Evolutionary conservation across 2,113 vertebrate genomes (phyloP).

Genomic region (Sminthopsis crassicaudata): DNA sequence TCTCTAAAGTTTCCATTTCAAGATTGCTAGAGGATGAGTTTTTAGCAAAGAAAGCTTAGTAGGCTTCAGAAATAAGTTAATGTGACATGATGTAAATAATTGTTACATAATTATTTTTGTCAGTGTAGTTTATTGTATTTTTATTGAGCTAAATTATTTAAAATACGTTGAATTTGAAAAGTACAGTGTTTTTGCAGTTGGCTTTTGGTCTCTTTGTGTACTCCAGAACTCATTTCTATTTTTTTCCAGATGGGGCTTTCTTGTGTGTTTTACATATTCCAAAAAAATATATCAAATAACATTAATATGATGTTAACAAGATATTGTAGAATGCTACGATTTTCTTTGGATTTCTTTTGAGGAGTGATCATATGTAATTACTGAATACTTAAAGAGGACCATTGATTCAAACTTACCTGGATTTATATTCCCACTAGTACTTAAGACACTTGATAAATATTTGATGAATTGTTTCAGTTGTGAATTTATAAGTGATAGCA

Average conservation of each 20-base stretch:
- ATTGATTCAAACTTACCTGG: neutral
- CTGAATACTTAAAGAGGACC: neutral
- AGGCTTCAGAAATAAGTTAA: neutral
- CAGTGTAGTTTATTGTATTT: constrained; percentile 19
- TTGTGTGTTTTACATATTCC: neutral
- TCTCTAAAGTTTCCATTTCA: neutral
- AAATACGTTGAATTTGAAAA: constrained; percentile 17
- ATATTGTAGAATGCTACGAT: neutral
- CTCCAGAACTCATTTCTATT: neutral
- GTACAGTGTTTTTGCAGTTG: neutral
- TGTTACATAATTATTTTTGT: neutral
- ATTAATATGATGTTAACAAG: neutral
- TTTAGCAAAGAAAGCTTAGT: neutral
- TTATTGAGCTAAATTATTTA: constrained; percentile 42
- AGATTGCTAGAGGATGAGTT: neutral
- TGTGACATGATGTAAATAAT: constrained; percentile 17
- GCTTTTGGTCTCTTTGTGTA: neutral
- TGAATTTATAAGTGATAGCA: neutral
- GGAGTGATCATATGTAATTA: neutral
- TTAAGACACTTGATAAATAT: neutral
- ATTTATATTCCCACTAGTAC: neutral
- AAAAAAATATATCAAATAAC: neutral
- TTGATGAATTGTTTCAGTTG: neutral
- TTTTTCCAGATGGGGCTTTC: neutral
- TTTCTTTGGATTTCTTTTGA: neutral